A percentile compares a stretch with the other conserved stretches of the same genome.
phyloP scores from a whole-genome alignment of 2,888 invertebrate species.

The Trichopria drosophilae region DNA sequence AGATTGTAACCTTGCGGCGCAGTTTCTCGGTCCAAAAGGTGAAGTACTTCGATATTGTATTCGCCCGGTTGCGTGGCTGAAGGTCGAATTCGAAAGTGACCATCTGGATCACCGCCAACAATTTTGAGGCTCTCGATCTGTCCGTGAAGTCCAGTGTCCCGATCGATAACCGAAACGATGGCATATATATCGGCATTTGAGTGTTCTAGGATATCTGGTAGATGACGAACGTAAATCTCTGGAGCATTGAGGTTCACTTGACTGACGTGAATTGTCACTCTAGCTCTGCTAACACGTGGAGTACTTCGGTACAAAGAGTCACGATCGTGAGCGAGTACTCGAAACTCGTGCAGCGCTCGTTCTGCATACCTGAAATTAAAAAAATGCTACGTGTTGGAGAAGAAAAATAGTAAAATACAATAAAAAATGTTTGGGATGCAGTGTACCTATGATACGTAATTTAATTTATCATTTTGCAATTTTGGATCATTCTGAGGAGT shows the following conservation, averaged over 20 bases:
- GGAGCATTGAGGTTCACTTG: constrained; percentile 86
- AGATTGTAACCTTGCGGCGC: constrained; percentile 84
- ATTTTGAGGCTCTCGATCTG: constrained; percentile 80
- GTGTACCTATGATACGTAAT: too few relatives aligned
- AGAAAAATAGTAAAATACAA: too few relatives aligned
- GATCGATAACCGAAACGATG: constrained; percentile 81
- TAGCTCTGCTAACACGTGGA: constrained; percentile 72
- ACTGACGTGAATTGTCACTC: constrained; percentile 73
- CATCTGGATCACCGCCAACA: constrained; percentile 86
- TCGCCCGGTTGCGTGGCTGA: constrained; percentile 63
- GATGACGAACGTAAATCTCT: constrained; percentile 76
- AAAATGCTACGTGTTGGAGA: not conserved
- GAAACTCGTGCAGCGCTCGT: constrained; percentile 71
- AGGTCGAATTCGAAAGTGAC: constrained; percentile 79
- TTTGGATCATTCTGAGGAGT: not conserved
- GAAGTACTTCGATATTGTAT: constrained; percentile 78
- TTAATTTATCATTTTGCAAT: not conserved
- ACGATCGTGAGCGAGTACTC: constrained; percentile 84
- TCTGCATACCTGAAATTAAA: constrained; percentile 63
- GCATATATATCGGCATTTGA: constrained; percentile 86
- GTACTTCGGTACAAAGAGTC: constrained; percentile 67
- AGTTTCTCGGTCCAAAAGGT: constrained; percentile 75
- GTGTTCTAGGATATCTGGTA: constrained; percentile 80
- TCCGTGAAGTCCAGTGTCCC: constrained; percentile 83
- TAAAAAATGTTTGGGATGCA: too few relatives aligned